Evolutionary conservation across 2,113 vertebrate genomes (phyloP).

Genomic region (Saiga tatarica): DNA sequence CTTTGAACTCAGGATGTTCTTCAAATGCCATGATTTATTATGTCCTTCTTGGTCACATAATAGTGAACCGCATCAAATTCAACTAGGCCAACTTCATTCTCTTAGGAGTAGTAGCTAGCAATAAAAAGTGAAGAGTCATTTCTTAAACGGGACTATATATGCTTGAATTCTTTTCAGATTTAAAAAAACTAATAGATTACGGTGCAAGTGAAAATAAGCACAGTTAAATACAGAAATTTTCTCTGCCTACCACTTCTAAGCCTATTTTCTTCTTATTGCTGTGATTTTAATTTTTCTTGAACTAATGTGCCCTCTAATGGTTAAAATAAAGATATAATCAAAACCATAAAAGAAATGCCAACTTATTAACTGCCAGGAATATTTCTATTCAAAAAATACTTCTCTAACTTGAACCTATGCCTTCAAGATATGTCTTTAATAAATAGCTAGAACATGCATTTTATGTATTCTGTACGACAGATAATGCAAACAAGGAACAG

Average conservation of each 20-base stretch:
- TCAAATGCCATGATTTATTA: constrained; percentile 45
- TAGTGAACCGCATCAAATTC: constrained; percentile 50
- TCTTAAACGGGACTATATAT: constrained; percentile 17
- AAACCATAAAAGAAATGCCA: constrained; percentile 39
- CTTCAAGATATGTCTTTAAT: constrained; percentile 68
- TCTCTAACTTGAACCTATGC: constrained; percentile 58
- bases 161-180: constrained; percentile 50
- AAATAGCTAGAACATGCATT: constrained; percentile 68
- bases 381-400: constrained; percentile 57
- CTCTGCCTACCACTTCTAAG: constrained; percentile 11
- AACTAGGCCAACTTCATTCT: constrained; percentile 38
- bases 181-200: constrained; percentile 49
- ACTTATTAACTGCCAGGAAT: constrained; percentile 17
- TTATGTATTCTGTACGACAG: constrained; percentile 61
- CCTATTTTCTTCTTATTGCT: neutral
- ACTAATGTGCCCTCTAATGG: constrained; percentile 58
- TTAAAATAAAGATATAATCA: constrained; percentile 70
- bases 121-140: constrained; percentile 46
- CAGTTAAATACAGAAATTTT: constrained; percentile 19
- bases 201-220: constrained; percentile 58
- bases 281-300: constrained; percentile 62
- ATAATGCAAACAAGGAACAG: neutral
- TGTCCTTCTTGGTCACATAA: constrained; percentile 30
- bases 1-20: constrained; percentile 56
- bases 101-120: constrained; percentile 42